Conservation (phyloP, 2,888 invertebrate species). For the Icerya purchasi region DNA sequence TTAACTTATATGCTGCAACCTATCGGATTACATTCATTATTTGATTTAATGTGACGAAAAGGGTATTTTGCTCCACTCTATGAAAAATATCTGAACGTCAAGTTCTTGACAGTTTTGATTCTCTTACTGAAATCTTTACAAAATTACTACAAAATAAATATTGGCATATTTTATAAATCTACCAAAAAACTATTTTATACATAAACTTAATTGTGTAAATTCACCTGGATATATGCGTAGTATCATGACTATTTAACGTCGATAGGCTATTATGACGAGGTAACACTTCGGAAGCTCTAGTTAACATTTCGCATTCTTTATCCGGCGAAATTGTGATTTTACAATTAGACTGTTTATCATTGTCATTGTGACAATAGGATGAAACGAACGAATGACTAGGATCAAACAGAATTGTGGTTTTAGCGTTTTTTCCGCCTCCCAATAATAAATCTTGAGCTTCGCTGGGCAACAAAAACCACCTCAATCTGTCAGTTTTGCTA, state of each 20-base stretch:
- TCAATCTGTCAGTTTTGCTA: constrained; percentile 39
- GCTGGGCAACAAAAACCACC: constrained; percentile 77
- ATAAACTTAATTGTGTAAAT: no score
- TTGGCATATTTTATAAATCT: no score
- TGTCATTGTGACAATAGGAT: not conserved
- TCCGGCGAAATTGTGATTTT: not conserved
- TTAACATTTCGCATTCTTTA: not conserved
- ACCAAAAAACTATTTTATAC: no score
- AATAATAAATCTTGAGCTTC: constrained; percentile 59
- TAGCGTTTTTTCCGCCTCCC: constrained; percentile 51
- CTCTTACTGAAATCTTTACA: no score
- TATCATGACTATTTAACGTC: constrained; percentile 39
- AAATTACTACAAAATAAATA: no score
- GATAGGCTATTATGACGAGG: constrained; percentile 48
- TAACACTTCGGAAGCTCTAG: not conserved
- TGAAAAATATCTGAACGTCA: no score
- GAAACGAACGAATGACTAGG: constrained; percentile 28
- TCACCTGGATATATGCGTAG: no score
- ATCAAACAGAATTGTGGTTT: constrained; percentile 53
- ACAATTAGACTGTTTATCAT: not conserved
- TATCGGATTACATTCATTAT: no score
- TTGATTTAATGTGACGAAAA: no score
- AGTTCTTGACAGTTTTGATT: no score
- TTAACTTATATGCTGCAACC: no score
- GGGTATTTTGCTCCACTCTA: no score